Percentiles rank a stretch among this genome's conserved stretches.
Conservation (phyloP, 2,888 invertebrate genomes). For the Synergus itoensis region DNA sequence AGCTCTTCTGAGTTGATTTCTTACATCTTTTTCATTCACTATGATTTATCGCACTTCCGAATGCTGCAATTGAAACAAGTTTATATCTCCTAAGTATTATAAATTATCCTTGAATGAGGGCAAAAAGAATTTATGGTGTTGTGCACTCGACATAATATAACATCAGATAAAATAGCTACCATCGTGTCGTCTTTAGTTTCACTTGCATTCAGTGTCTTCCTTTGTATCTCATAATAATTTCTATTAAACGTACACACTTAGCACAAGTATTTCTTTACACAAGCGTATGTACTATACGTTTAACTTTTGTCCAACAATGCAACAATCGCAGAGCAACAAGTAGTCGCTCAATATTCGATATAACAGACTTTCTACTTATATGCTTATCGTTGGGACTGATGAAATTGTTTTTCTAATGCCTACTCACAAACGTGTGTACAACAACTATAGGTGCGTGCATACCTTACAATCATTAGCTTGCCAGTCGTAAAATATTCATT, state of each 20-base stretch:
- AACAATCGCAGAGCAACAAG: slow-evolving; percentile 33
- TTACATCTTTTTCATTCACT: slow-evolving; percentile 4
- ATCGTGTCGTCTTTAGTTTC: slow-evolving; percentile 9
- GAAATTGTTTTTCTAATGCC: slow-evolving; percentile 8
- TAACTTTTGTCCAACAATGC: slow-evolving; percentile 10
- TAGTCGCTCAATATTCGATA: slow-evolving; percentile 37
- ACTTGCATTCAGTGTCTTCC: slow-evolving; percentile 27
- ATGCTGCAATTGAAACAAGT: slow-evolving; percentile 26
- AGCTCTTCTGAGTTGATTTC: slow-evolving; percentile 12
- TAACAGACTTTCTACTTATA: neutral
- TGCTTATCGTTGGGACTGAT: slow-evolving; percentile 9
- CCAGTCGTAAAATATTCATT: slow-evolving; percentile 17
- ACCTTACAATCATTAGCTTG: neutral
- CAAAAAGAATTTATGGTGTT: neutral
- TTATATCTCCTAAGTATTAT: slow-evolving; percentile 9
- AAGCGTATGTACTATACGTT: neutral
- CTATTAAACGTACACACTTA: neutral
- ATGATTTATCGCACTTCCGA: slow-evolving; percentile 12
- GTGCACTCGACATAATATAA: neutral
- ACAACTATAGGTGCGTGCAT: neutral
- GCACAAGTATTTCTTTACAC: slow-evolving; percentile 14
- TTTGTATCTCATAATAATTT: slow-evolving; percentile 12
- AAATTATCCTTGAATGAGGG: slow-evolving; percentile 24
- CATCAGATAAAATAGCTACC: slow-evolving; percentile 28
- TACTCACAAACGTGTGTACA: neutral